A percentile compares a stretch with the other conserved stretches of the same genome.
These are phyloP conservation scores for Aromia moschata DNA, from an alignment of 2,888 invertebrate species.

Conservation along the genomic window DNA sequence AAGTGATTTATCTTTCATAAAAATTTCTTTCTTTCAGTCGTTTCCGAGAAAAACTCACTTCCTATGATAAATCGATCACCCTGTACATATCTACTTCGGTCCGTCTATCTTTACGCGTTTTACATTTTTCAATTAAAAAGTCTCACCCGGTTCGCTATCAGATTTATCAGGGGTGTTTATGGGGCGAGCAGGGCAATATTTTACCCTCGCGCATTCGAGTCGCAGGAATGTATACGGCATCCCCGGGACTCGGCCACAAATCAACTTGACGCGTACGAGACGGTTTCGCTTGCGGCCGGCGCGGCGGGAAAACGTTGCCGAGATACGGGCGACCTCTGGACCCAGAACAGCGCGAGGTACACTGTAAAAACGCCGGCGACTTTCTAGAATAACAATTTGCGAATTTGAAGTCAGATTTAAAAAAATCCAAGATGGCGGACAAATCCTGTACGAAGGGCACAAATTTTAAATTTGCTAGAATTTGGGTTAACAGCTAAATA, in stretches of 20 bases:
- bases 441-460: no score
- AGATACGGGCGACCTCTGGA: no score
- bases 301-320: background rate
- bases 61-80: no score
- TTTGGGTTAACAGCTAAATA: no score
- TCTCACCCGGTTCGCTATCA: background rate
- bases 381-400: background rate
- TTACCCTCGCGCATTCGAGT: background rate
- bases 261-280: background rate
- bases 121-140: background rate
- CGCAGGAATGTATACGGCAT: background rate
- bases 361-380: background rate
- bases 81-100: no score
- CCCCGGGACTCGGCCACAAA: background rate
- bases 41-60: no score
- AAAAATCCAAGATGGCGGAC: no score
- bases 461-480: no score
- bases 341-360: no score
- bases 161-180: background rate
- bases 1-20: no score
- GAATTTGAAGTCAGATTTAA: no score
- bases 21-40: no score
- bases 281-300: background rate
- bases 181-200: background rate
- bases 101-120: background rate